Percentiles rank a stretch among this genome's conserved stretches.
phyloP scores from a whole-genome alignment of 2,113 vertebrate species.

The Chionomys nivalis region DNA sequence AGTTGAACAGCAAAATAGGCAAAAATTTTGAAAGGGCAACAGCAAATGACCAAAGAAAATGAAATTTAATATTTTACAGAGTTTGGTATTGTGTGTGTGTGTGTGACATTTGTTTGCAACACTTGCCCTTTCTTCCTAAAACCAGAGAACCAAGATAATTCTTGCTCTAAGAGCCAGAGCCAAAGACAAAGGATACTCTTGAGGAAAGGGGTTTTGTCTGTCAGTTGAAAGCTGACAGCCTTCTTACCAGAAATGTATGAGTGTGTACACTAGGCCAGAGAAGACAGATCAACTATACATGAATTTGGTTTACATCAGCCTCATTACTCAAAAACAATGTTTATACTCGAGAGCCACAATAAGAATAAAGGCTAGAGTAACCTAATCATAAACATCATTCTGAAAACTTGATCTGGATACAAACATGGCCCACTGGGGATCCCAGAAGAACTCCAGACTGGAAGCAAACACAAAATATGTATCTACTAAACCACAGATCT shows the following conservation, averaged over 20 bases:
- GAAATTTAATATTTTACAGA: conserved; percentile 24
- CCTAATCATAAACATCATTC: not conserved
- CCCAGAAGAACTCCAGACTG: not conserved
- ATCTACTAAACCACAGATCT: not conserved
- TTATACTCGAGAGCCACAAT: conserved; percentile 47
- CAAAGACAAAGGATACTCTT: not conserved
- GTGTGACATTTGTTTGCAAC: conserved; percentile 6
- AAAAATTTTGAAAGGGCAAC: conserved; percentile 53
- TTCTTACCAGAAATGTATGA: not conserved
- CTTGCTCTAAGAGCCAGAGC: not conserved
- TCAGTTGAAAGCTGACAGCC: conserved; percentile 12
- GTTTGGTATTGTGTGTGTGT: not conserved
- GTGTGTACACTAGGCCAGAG: not conserved
- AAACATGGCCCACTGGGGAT: not conserved
- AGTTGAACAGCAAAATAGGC: conserved; percentile 23
- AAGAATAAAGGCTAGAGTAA: not conserved
- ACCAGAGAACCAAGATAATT: not conserved
- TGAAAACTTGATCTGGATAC: not conserved
- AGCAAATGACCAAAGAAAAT: conserved; percentile 43
- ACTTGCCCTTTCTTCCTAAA: conserved; percentile 49
- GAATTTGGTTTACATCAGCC: not conserved
- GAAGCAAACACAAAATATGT: not conserved
- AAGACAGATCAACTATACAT: not conserved
- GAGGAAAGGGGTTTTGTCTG: not conserved
- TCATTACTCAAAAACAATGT: conserved; percentile 46